A percentile compares a stretch with the other conserved stretches of the same genome.
phyloP scores from a whole-genome alignment of 1,140 invertebrate genomes.

The Leptopilina boulardi region DNA sequence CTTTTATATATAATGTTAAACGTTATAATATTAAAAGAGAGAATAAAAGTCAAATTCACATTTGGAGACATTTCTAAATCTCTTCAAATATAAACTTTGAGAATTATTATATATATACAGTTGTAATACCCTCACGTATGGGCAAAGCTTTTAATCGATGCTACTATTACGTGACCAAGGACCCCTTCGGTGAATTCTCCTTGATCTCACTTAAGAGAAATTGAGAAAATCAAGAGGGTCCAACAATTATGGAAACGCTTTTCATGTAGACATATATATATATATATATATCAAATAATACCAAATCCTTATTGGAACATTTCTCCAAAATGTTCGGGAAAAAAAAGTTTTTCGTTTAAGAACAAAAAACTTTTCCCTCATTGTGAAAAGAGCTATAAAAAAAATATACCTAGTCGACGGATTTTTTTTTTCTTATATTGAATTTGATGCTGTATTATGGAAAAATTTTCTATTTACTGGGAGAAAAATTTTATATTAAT shows the following conservation, averaged over 20 bases:
- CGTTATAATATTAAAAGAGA: neutral
- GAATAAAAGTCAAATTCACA: neutral
- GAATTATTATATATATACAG: neutral
- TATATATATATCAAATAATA: too few species aligned
- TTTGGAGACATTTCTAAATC: neutral
- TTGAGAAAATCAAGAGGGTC: neutral
- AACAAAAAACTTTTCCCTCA: too few species aligned
- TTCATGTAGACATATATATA: too few species aligned
- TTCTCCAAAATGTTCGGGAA: too few species aligned
- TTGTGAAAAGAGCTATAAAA: too few species aligned
- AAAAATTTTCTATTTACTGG: too few species aligned
- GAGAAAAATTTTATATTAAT: too few species aligned
- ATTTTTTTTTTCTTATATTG: too few species aligned
- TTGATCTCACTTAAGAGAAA: constrained; percentile 6
- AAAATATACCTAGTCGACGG: too few species aligned
- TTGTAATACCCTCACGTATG: constrained; percentile 19
- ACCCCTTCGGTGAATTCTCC: neutral
- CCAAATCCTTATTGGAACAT: too few species aligned
- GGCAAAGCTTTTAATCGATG: constrained; percentile 14
- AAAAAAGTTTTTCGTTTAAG: too few species aligned
- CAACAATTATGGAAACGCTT: neutral
- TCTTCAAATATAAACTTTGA: neutral
- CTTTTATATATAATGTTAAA: neutral
- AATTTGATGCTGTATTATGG: too few species aligned
- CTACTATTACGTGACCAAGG: constrained; percentile 6